Evolutionary conservation across 92 coral and sea anemone species (phyloP), one percentile per base, ranked within the genome.

Genomic region (Porites divaricata): DNA sequence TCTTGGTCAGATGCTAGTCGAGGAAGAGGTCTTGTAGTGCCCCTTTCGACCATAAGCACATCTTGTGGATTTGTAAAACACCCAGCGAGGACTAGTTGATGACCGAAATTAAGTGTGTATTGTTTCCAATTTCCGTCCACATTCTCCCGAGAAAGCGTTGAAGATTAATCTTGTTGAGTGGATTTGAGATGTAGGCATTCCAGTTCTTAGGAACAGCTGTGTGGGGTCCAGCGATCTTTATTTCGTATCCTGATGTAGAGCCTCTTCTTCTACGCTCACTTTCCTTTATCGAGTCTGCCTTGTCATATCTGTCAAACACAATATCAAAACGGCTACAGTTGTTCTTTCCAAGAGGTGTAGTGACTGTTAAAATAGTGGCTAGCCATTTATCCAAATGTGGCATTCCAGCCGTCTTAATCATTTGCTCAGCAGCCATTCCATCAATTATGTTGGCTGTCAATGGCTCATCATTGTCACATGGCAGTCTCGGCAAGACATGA

Each of bases 121-220:
- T 9, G 69, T 78, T 83, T 85, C 24, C 83, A 2, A 77, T 83
- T 56, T 16, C 76, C 59, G 53, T 64, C 84, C 79, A 63, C 15
- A 54, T 59, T 21, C 70, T 67, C 41, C 76, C 50, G 21, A 88
- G 86, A 75, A 88, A 88, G 41, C 58, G 19, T 19, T 74, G 52
- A 41, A 88, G 35, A 50, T 48, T 82, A 64, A 51, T 62, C 81
- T 82, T 81, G 85, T 88, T 76, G 9, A 77, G 80, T n/a, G 80
- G 80, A 51, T 83, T 75, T 50, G 48, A 63, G 65, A 85, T 79
- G 61, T 54, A 85, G 50, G 15, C 25, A 5, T 61, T 22, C 67
- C 68, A 85, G 41, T 77, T 50, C 83, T 78, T 89, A 23, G 87
- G 89, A 56, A 81, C 81, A 75, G 88, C 75, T 62, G 93, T 90